These are phyloP conservation scores for Strigamia transsilvanica DNA, from an alignment of 2,888 invertebrate species.

Conservation along the genomic window DNA sequence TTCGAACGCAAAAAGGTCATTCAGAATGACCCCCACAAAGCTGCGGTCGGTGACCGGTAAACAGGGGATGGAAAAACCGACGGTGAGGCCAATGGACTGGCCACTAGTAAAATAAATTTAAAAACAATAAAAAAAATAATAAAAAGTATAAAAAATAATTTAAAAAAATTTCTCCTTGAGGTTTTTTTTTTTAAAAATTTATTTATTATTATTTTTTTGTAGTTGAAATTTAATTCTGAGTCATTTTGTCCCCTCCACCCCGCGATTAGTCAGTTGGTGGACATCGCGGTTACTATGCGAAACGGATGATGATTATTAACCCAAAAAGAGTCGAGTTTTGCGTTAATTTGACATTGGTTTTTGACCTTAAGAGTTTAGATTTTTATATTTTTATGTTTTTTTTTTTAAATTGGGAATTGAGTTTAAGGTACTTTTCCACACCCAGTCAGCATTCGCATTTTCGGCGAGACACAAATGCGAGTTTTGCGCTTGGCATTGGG, in stretches of 20 bases:
- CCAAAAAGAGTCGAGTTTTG: background rate
- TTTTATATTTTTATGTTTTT: background rate
- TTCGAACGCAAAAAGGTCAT: background rate
- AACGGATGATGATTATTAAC: background rate
- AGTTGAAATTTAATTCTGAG: background rate
- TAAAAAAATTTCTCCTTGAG: background rate
- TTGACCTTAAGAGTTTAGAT: background rate
- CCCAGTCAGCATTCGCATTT: background rate
- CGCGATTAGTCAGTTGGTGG: background rate
- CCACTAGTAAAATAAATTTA: background rate
- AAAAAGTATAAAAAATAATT: background rate
- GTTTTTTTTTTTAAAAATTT: too few species aligned
- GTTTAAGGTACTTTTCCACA: background rate
- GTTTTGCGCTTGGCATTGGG: background rate
- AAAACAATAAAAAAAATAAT: background rate
- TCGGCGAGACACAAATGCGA: background rate
- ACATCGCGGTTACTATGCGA: background rate
- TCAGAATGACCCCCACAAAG: slow-evolving; percentile 16
- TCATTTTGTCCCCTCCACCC: background rate
- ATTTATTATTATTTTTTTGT: background rate
- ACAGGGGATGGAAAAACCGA: slow-evolving; percentile 13
- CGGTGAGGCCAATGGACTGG: slow-evolving; percentile 14
- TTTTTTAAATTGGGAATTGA: background rate
- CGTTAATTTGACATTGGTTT: background rate
- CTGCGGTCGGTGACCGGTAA: slow-evolving; percentile 24